Conservation (phyloP, 2,888 invertebrate genomes). For the Epinotia demarniana region DNA sequence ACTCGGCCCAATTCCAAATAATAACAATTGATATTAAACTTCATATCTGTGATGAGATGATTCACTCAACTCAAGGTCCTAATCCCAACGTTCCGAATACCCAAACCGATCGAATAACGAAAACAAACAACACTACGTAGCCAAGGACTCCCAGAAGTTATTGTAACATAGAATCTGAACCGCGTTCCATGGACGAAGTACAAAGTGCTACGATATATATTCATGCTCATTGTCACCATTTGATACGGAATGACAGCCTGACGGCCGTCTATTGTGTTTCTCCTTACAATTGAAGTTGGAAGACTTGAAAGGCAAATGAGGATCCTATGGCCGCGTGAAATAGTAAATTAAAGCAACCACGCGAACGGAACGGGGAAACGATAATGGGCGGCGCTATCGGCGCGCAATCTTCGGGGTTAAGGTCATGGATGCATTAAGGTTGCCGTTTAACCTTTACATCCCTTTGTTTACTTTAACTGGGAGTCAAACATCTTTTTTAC, state of each 20-base stretch:
- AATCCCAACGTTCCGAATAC: no score
- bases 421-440: conserved; percentile 33
- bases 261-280: not conserved
- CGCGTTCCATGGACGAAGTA: not conserved
- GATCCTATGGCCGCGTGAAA: not conserved
- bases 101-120: no score
- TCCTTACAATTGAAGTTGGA: conserved; percentile 12
- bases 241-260: not conserved
- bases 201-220: not conserved
- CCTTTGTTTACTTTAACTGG: conserved; percentile 3
- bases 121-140: not conserved
- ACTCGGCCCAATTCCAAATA: no score
- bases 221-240: not conserved
- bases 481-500: no score
- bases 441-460: conserved; percentile 29
- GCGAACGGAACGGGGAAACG: conserved; percentile 2
- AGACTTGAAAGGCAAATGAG: not conserved
- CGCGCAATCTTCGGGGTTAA: conserved; percentile 35
- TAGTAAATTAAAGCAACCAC: conserved; percentile 4
- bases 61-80: no score
- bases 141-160: not conserved
- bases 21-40: no score
- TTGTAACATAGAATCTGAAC: not conserved
- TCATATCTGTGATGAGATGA: no score
- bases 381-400: conserved; percentile 33